A percentile compares a stretch with the other conserved stretches of the same genome.
Conservation (phyloP, 2,888 invertebrate species). For the Drosophila infuscata region DNA sequence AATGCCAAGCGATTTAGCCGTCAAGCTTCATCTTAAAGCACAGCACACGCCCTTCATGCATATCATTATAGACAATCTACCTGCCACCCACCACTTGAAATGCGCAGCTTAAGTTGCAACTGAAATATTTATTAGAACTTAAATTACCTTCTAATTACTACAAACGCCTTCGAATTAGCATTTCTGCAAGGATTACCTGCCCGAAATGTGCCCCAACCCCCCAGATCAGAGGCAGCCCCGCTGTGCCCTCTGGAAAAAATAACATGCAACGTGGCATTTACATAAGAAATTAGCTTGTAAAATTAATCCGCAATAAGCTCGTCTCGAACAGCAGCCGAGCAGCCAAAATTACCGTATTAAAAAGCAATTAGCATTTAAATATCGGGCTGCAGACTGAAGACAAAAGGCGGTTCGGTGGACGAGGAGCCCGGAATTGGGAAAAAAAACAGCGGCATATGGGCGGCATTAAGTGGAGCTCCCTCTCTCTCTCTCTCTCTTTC, state of each 20-base stretch:
- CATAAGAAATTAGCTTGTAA: conserved; percentile 84
- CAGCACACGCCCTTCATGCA: conserved; percentile 26
- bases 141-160: conserved; percentile 83
- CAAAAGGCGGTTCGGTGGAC: conserved; percentile 32
- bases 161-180: conserved; percentile 75
- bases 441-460: conserved; percentile 56
- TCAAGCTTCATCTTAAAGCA: conserved; percentile 12
- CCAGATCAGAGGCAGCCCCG: not conserved
- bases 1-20: conserved; percentile 3
- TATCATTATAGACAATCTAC: conserved; percentile 12
- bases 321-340: conserved; percentile 54
- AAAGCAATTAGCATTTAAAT: conserved; percentile 83
- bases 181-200: conserved; percentile 68
- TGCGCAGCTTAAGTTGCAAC: conserved; percentile 53
- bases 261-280: conserved; percentile 77
- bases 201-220: not conserved
- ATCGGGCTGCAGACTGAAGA: conserved; percentile 52
- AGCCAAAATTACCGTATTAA: conserved; percentile 81
- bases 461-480: conserved; percentile 53
- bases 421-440: not conserved
- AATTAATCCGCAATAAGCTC: conserved; percentile 84
- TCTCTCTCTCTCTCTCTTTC: not conserved
- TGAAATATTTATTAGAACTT: conserved; percentile 80
- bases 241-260: conserved; percentile 40
- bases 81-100: conserved; percentile 12